Percentiles rank a stretch among this genome's conserved stretches.
Evolutionary conservation across 2,888 invertebrate genomes (phyloP).

Genomic region (Lasioglossum villosulum): DNA sequence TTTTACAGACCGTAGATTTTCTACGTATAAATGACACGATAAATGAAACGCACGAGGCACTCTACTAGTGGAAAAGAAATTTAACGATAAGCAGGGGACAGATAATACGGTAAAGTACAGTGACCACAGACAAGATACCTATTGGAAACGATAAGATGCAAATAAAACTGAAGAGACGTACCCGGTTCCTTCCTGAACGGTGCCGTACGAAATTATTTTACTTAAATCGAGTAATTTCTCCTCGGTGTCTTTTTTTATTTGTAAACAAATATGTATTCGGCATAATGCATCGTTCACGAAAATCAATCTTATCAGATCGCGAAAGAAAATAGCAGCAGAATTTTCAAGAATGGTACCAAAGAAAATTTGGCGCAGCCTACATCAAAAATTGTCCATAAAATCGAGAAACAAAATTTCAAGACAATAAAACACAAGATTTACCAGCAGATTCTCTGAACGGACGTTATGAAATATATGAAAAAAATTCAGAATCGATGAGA

Average conservation of each 20-base stretch:
- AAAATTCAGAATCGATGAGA: not conserved
- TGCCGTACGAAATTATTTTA: not conserved
- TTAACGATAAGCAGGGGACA: constrained; percentile 11
- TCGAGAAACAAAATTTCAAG: not conserved
- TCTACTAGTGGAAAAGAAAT: constrained; percentile 27
- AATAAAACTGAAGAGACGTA: constrained; percentile 1
- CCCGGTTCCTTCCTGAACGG: not conserved
- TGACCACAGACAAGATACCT: constrained; percentile 23
- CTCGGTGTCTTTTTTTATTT: not conserved
- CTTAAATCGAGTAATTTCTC: not conserved
- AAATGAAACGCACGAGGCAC: constrained; percentile 25
- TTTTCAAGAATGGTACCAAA: not conserved
- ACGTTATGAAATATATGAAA: not conserved
- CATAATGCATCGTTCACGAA: not conserved
- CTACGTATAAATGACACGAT: constrained; percentile 41
- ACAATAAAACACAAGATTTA: not conserved
- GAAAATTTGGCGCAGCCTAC: not conserved
- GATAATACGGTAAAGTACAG: constrained; percentile 26
- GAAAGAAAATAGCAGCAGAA: not conserved
- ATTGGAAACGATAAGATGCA: constrained; percentile 29
- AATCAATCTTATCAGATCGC: not conserved
- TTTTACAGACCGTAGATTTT: constrained; percentile 58
- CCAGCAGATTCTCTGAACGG: not conserved
- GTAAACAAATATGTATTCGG: not conserved
- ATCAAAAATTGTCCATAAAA: not conserved